phyloP scores from a whole-genome alignment of 2,888 invertebrate species.

The Bombylius major region DNA sequence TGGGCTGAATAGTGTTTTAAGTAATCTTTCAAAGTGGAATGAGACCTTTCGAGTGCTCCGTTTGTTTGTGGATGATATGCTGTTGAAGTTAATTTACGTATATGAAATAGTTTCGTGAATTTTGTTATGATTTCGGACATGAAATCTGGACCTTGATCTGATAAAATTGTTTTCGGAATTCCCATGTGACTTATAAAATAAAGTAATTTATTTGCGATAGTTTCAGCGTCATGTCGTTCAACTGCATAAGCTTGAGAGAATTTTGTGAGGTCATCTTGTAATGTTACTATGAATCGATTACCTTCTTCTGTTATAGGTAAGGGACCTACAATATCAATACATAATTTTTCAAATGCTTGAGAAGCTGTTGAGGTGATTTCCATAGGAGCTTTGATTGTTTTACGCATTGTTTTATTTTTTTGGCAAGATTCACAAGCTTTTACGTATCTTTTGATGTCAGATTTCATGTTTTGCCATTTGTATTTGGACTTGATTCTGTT shows the following conservation, averaged over 20 bases:
- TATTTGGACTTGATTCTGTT: conserved; percentile 18
- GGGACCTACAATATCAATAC: conserved; percentile 23
- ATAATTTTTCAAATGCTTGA: conserved; percentile 21
- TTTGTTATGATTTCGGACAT: conserved; percentile 24
- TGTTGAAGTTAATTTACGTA: conserved; percentile 20
- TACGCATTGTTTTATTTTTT: conserved; percentile 18
- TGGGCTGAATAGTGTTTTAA: conserved; percentile 21
- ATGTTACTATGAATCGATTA: conserved; percentile 20
- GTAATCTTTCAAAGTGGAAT: conserved; percentile 22
- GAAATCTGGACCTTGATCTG: conserved; percentile 31
- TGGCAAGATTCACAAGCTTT: conserved; percentile 22
- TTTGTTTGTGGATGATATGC: conserved; percentile 25
- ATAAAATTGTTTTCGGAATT: conserved; percentile 19
- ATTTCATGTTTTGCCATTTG: conserved; percentile 24
- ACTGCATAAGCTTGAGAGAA: conserved; percentile 20
- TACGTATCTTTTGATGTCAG: conserved; percentile 23
- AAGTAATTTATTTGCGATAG: conserved; percentile 20
- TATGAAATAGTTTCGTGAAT: conserved; percentile 22
- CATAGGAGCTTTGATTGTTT: conserved; percentile 20
- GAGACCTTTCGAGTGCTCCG: conserved; percentile 23
- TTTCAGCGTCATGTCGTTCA: conserved; percentile 21
- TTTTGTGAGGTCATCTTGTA: conserved; percentile 21
- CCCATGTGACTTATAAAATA: conserved; percentile 26
- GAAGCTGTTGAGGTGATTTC: conserved; percentile 22
- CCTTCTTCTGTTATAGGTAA: conserved; percentile 18